These are phyloP conservation scores for Sphaerophoria rueppellii DNA, from an alignment of 2,888 invertebrate species.

Conservation along the genomic window DNA sequence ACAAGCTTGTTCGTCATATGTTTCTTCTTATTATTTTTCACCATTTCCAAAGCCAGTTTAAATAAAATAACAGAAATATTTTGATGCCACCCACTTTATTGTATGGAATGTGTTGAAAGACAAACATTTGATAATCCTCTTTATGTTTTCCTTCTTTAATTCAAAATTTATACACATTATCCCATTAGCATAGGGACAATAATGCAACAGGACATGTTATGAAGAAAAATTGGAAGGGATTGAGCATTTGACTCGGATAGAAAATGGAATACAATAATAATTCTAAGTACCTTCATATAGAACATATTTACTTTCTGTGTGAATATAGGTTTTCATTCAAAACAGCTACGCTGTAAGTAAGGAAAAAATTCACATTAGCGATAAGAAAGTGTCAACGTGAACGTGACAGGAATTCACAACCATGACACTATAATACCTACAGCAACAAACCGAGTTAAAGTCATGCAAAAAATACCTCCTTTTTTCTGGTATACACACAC, in stretches of 20 bases:
- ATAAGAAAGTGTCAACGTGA: slow-evolving; percentile 70
- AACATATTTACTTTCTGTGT: too few species aligned
- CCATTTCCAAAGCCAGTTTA: slow-evolving; percentile 24
- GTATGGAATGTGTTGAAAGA: slow-evolving; percentile 4
- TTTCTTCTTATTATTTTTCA: slow-evolving; percentile 42
- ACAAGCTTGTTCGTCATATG: slow-evolving; percentile 49
- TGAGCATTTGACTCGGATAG: slow-evolving; percentile 42
- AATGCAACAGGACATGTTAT: background rate
- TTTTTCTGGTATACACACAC: background rate
- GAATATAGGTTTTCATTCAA: slow-evolving; percentile 5
- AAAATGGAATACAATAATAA: slow-evolving; percentile 62
- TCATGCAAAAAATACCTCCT: slow-evolving; percentile 34
- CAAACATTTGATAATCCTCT: background rate
- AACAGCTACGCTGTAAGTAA: slow-evolving; percentile 27
- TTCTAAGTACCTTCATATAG: slow-evolving; percentile 24
- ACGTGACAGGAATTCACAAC: slow-evolving; percentile 66
- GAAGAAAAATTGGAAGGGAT: background rate
- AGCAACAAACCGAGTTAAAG: slow-evolving; percentile 29
- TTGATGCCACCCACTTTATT: background rate
- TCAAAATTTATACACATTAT: slow-evolving; percentile 5
- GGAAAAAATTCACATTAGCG: slow-evolving; percentile 60
- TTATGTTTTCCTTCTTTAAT: background rate
- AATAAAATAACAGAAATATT: slow-evolving; percentile 26
- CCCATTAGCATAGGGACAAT: slow-evolving; percentile 43
- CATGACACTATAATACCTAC: slow-evolving; percentile 47